phyloP scores from a whole-genome alignment of 1,140 invertebrate genomes.

The Stratiolaelaps scimitus region DNA sequence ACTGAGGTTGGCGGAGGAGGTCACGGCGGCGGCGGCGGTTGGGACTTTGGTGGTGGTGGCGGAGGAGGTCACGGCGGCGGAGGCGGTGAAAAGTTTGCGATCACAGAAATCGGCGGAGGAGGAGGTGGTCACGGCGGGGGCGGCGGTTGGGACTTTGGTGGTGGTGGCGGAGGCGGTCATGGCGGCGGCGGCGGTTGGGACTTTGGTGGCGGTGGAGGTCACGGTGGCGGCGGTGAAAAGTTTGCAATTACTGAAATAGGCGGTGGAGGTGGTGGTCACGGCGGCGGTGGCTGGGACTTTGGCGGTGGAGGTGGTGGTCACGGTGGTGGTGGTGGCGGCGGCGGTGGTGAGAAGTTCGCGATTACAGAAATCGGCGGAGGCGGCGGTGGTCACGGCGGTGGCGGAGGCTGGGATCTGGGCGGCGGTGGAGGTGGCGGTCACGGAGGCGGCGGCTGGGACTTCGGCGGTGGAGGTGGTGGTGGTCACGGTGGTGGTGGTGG shows the following conservation, averaged over 20 bases:
- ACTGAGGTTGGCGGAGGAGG: constrained; percentile 31
- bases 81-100: not conserved
- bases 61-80: constrained; percentile 32
- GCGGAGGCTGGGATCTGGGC: constrained; percentile 24
- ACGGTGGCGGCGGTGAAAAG: not conserved
- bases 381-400: constrained; percentile 29
- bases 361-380: too few relatives aligned
- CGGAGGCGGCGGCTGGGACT: constrained; percentile 23
- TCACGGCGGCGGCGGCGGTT: constrained; percentile 31
- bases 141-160: constrained; percentile 25
- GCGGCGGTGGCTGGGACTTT: constrained; percentile 18
- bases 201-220: not conserved
- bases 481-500: not conserved
- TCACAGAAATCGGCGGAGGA: constrained; percentile 28
- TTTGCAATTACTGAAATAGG: not conserved
- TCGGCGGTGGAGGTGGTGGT: constrained; percentile 9
- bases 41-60: constrained; percentile 1
- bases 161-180: constrained; percentile 32
- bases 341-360: not conserved
- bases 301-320: constrained; percentile 15
- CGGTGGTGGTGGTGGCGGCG: not conserved
- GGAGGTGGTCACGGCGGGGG: constrained; percentile 31
- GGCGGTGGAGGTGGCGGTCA: constrained; percentile 33
- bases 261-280: not conserved
- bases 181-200: constrained; percentile 11